These are phyloP conservation scores for Malacosoma neustria DNA, from an alignment of 2,888 invertebrate species.

Conservation along the genomic window DNA sequence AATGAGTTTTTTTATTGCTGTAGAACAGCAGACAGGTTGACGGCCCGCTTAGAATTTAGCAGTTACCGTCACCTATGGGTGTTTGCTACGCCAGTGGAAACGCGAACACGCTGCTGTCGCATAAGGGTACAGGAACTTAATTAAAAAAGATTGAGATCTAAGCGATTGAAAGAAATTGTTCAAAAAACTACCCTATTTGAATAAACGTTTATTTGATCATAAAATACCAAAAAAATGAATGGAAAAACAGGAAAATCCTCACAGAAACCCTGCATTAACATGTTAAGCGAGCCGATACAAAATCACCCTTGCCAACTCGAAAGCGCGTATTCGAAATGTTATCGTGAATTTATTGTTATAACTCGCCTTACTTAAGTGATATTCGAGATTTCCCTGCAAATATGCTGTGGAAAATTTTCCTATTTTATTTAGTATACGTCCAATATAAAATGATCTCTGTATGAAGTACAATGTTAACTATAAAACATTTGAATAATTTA, in stretches of 20 bases:
- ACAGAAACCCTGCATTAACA: conserved; percentile 31
- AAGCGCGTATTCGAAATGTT: conserved; percentile 57
- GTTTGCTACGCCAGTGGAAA: no score
- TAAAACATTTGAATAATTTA: no score
- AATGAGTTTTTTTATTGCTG: no score
- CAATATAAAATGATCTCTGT: conserved; percentile 20
- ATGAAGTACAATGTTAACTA: background rate
- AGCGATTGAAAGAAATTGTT: no score
- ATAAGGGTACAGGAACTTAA: no score
- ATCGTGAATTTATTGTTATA: conserved; percentile 66
- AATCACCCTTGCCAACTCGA: conserved; percentile 42
- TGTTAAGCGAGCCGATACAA: conserved; percentile 53
- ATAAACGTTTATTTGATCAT: no score
- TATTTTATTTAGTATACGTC: conserved; percentile 29
- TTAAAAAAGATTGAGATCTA: no score
- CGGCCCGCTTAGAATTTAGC: no score
- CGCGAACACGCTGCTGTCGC: no score
- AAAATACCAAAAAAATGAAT: background rate
- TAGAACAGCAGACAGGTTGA: no score
- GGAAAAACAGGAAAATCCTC: conserved; percentile 30
- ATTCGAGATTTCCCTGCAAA: conserved; percentile 55
- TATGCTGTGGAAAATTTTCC: conserved; percentile 46
- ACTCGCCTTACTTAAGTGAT: conserved; percentile 63
- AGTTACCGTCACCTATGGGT: no score
- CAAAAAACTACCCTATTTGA: no score